A percentile compares a stretch with the other conserved stretches of the same genome.
phyloP scores from a whole-genome alignment of 2,797 vertebrate genomes.

The Rhynchonycteris naso region DNA sequence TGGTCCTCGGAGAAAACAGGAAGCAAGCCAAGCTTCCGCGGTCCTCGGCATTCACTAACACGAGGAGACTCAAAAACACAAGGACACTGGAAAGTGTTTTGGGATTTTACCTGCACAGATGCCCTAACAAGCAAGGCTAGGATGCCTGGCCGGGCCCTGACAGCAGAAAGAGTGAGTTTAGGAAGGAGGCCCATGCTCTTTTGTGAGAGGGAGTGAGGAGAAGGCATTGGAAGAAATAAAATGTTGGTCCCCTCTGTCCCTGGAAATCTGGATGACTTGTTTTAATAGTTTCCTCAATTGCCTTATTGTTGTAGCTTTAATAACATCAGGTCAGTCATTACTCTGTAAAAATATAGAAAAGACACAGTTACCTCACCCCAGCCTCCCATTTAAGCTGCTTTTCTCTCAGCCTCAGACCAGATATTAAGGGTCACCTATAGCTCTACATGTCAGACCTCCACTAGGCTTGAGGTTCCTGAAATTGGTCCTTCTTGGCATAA shows the following conservation, averaged over 20 bases:
- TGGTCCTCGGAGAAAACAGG: not conserved
- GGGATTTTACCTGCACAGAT: not conserved
- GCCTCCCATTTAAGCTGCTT: too few relatives aligned
- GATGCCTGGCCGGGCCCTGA: not conserved
- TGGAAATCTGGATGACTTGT: not conserved
- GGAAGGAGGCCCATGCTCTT: fast-evolving
- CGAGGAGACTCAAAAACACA: not conserved
- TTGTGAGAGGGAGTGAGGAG: not conserved
- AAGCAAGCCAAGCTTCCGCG: not conserved
- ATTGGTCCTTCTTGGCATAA: not conserved
- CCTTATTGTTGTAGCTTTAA: not conserved
- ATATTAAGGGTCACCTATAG: not conserved
- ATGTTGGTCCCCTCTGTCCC: not conserved
- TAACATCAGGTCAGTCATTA: not conserved
- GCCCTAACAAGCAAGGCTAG: not conserved
- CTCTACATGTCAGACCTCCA: not conserved
- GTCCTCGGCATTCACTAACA: not conserved
- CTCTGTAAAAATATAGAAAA: not conserved
- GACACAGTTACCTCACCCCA: not conserved
- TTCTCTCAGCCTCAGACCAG: not conserved
- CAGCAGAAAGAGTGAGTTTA: not conserved
- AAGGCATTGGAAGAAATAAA: not conserved
- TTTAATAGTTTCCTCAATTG: not conserved
- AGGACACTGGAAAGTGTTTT: not conserved
- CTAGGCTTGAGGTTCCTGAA: not conserved